Base-by-base conservation (phyloP, 2,797 vertebrate species). In the Neopelma chrysocephalum region DNA sequence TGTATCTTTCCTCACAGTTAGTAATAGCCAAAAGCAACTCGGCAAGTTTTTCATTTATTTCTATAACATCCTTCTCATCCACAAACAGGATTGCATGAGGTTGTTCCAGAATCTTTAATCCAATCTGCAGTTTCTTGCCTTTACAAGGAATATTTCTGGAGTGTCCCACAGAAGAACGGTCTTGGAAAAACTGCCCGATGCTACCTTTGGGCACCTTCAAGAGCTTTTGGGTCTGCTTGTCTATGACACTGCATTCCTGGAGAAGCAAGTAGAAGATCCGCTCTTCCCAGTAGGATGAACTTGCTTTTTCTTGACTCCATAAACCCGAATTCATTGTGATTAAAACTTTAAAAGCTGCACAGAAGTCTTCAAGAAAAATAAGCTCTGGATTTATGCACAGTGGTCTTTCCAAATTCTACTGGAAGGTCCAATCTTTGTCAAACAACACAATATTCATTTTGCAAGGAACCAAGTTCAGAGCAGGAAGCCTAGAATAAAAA, bases 21-120 rank as follows among this genome's bases (percentile, higher is more conserved):
- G 99, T 99, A 92, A 99, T 99, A n/a, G 99, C 99, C 96, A 99
- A 98, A 54, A 99, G 98, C 92, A 99, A 96, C 97, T 99, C 99
- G 2, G 99, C 99, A 88, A 99, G 97, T 83, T 99, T 99, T 95
- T 99, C 99, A 15, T 98, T 99, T 91, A 99, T 98, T 97, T 99
- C 99, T 92, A 98, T 94, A 65, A 99, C 98, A 13, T 99, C 99
- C 79, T 99, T 99, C 94, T 99, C 99, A 9, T 99, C 99, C 94
- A 99, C 98, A 89, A 98, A 98, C 69, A 99, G 97, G 84, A 99
- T 96, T 29, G 99, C 98, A 4, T 99, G 99, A 75, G 99, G 98
- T 91, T 99, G 99, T 97, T 99, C 99, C 96, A 99, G 96, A 91
- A 99, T 98, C 90, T 99, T 99, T 89, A 99, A 97, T 96, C 99